phyloP scores from a whole-genome alignment of 1,140 invertebrate genomes.

The Drosophila sulfurigaster region DNA sequence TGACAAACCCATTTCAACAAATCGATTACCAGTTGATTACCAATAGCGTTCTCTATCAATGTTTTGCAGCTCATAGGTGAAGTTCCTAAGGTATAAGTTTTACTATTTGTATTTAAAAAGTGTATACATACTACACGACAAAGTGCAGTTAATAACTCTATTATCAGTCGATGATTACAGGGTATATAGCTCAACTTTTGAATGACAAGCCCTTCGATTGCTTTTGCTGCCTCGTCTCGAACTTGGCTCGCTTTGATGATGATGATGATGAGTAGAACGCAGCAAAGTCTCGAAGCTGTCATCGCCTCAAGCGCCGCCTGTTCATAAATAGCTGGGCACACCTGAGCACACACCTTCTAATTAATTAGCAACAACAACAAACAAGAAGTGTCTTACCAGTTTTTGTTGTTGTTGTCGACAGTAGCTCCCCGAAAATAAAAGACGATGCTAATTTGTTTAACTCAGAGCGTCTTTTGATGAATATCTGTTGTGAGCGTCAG shows the following conservation, averaged over 20 bases:
- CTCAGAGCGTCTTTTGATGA: slow-evolving; percentile 7
- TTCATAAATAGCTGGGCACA: slow-evolving; percentile 39
- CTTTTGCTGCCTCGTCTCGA: slow-evolving; percentile 23
- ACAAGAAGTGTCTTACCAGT: slow-evolving; percentile 4
- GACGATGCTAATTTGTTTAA: slow-evolving; percentile 31
- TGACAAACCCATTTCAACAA: too few relatives aligned
- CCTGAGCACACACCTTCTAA: slow-evolving; percentile 53
- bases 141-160: neutral
- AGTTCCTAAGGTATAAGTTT: too few relatives aligned
- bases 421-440: neutral
- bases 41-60: too few relatives aligned
- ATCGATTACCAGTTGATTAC: too few relatives aligned
- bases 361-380: slow-evolving; percentile 48
- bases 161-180: neutral
- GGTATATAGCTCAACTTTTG: slow-evolving; percentile 36
- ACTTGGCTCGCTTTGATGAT: slow-evolving; percentile 24
- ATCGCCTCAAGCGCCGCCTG: slow-evolving; percentile 2
- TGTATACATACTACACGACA: too few relatives aligned
- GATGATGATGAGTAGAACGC: slow-evolving; percentile 11
- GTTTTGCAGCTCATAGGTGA: too few relatives aligned
- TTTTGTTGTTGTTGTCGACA: neutral
- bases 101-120: too few relatives aligned
- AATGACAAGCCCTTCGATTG: slow-evolving; percentile 5
- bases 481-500: slow-evolving; percentile 7
- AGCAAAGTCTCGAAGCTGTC: neutral